Evolutionary conservation across 37 sponge, comb jelly and placozoan genomes (phyloP).

Genomic region (Bolinopsis microptera): DNA sequence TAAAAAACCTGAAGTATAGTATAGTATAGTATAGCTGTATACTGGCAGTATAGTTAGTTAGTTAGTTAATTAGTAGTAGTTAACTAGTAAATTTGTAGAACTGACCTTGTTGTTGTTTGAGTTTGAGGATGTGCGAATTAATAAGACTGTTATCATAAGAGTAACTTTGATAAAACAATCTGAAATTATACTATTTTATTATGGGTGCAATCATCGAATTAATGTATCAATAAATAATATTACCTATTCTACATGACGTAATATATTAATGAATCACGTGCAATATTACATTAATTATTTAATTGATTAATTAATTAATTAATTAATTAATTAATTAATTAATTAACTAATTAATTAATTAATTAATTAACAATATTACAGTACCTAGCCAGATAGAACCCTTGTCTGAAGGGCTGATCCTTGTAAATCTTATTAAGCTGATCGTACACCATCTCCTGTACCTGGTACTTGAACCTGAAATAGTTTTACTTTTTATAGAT

Average conservation of each 20-base stretch:
- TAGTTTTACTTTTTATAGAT: too few relatives aligned
- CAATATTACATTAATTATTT: too few relatives aligned
- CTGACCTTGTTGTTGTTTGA: slow-evolving; percentile 53
- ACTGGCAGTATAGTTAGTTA: too few relatives aligned
- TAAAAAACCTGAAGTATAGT: slow-evolving; percentile 44
- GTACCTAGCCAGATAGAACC: slow-evolving; percentile 10
- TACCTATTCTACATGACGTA: too few relatives aligned
- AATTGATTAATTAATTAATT: too few relatives aligned
- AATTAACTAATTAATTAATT: too few relatives aligned
- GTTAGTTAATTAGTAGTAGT: neutral
- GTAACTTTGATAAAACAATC: neutral
- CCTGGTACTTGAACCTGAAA: slow-evolving; percentile 50
- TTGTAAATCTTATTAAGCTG: slow-evolving; percentile 33
- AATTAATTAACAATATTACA: too few relatives aligned
- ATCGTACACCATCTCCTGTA: slow-evolving; percentile 56
- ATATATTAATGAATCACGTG: too few relatives aligned
- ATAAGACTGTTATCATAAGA: neutral
- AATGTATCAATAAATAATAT: too few relatives aligned
- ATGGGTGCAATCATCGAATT: too few relatives aligned
- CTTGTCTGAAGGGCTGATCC: slow-evolving; percentile 58
- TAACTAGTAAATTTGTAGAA: neutral
- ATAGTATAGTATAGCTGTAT: too few relatives aligned
- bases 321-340: too few relatives aligned
- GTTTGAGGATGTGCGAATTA: neutral
- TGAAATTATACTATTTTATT: neutral